A percentile compares a stretch with the other conserved stretches of the same genome.
Conservation (phyloP, 2,113 vertebrate species). For the Nerophis lumbriciformis region DNA sequence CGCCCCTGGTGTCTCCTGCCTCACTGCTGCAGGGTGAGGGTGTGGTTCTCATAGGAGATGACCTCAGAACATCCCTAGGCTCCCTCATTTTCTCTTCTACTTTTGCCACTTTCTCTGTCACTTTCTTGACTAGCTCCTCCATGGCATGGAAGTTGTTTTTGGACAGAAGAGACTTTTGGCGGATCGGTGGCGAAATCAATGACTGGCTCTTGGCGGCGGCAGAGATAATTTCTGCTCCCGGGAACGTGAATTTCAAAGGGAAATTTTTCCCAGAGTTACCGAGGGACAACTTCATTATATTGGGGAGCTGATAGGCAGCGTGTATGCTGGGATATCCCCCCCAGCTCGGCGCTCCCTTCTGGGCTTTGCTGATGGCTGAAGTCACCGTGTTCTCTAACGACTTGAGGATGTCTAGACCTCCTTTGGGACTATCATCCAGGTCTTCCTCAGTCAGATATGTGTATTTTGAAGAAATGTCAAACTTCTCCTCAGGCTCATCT, state of each 20-base stretch:
- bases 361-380: conserved; percentile 97
- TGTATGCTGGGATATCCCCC: conserved; percentile 98
- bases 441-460: conserved; percentile 95
- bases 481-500: conserved; percentile 85
- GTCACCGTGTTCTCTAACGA: conserved; percentile 98
- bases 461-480: conserved; percentile 93
- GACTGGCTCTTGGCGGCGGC: conserved; percentile 82
- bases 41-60: conserved; percentile 81
- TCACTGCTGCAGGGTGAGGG: conserved; percentile 91
- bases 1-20: conserved; percentile 78
- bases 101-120: conserved; percentile 96
- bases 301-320: conserved; percentile 96
- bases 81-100: conserved; percentile 95
- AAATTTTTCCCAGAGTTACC: conserved; percentile 85
- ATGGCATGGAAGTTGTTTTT: conserved; percentile 98
- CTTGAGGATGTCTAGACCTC: conserved; percentile 94
- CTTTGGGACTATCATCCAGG: conserved; percentile 93
- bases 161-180: conserved; percentile 88
- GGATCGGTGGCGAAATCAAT: conserved; percentile 82
- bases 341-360: conserved; percentile 97
- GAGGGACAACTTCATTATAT: conserved; percentile 95
- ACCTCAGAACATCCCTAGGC: conserved; percentile 69
- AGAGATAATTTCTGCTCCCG: conserved; percentile 81
- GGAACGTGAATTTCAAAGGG: conserved; percentile 85
- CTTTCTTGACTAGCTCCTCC: conserved; percentile 97